phyloP scores from a whole-genome alignment of 2,113 vertebrate species.

The Sprattus sprattus region DNA sequence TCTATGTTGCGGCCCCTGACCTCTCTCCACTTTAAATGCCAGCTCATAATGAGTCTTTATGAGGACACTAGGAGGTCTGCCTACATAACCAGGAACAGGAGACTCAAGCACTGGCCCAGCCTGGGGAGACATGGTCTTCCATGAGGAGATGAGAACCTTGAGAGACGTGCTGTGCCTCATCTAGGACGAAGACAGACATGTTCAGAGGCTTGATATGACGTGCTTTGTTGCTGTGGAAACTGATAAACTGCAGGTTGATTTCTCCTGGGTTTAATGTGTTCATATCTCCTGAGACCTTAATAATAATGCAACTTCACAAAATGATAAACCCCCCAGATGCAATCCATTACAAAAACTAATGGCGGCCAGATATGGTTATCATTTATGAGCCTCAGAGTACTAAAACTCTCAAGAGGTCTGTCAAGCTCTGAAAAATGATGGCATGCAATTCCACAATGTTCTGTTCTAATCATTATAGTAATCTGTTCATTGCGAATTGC shows the following conservation, averaged over 20 bases:
- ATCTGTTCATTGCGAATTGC: not conserved
- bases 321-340: not conserved
- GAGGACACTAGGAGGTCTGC: too few species aligned
- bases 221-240: slow-evolving; percentile 12
- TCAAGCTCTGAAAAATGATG: not conserved
- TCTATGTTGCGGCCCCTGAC: not conserved
- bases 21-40: not conserved
- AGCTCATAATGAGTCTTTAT: not conserved
- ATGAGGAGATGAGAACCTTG: not conserved
- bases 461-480: not conserved
- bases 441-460: not conserved
- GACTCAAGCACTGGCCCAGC: not conserved
- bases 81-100: not conserved
- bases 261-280: not conserved
- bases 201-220: not conserved
- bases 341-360: not conserved
- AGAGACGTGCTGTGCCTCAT: not conserved
- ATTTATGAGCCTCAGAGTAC: too few species aligned
- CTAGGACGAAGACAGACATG: not conserved
- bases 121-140: not conserved
- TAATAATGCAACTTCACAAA: not conserved
- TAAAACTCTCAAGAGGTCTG: not conserved
- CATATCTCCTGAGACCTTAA: not conserved
- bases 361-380: not conserved
- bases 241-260: not conserved